Base-by-base conservation (phyloP, 1,140 invertebrate genomes). In the Thaumetopoea pityocampa region DNA sequence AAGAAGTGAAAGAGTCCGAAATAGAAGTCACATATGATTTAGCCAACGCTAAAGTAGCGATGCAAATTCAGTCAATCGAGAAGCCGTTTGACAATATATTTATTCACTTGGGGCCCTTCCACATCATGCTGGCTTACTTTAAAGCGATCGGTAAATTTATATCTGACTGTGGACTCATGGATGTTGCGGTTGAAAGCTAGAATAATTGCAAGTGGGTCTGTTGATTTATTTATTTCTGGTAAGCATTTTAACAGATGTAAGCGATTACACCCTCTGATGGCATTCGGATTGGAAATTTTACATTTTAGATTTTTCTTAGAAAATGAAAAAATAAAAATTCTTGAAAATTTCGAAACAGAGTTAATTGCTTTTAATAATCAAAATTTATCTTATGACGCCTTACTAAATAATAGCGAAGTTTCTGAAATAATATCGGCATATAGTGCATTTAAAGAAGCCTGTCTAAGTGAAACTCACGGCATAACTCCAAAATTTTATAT, bases 231-330 rank as follows among this genome's bases (percentile, higher is more conserved):
- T 56, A 17, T 85, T 11, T 28, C 12, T 1, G 73, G 77, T 4
- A 82, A 73, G 53, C 70, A 86, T 63, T 87, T 72, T 40, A 86
- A 84, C 44, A 17, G 85, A 24, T 85, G 81, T 41, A 86, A 85
- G 51, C 43, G 70, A 27, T 28, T 86, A 5, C 72, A 86, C 59
- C 70, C 74, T 4, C 22, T 85, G n/a, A 19, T 84, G 4, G 36
- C 69, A 32, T 12, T 76, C 15, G 77, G 46, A 23, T 49, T 86
- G 20, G 28, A 79, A 68, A 70, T 71, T 20, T 28, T 85, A 10
- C 72, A 80, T 66, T 81, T 86, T 55, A 20, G 67, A 62, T 11
- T 11, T 9, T 73, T 64, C 33, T 2, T 67, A 12, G 12, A 63
- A 24, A 10, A 17, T 10, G 15, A 44, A 18, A 33, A 46, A 8